Evolutionary conservation across 2,888 invertebrate species (phyloP).

Genomic region (Prenolepis imparis): DNA sequence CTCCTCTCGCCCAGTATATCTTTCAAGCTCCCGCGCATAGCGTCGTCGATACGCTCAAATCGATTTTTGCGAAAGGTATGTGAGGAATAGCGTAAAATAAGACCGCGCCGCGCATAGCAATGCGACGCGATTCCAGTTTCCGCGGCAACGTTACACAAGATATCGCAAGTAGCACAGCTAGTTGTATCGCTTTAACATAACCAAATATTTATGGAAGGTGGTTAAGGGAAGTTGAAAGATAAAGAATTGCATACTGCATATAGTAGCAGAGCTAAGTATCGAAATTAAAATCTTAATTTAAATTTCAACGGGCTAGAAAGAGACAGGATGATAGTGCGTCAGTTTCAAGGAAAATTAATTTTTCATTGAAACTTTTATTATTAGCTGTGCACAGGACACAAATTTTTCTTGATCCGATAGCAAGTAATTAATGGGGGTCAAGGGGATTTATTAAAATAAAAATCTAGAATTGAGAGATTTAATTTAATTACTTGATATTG

Average conservation of each 20-base stretch:
- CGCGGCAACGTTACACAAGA: slow-evolving; percentile 16
- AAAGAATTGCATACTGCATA: neutral
- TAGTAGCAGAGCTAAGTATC: neutral
- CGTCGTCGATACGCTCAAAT: slow-evolving; percentile 40
- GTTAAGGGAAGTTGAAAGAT: neutral
- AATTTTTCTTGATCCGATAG: too few species aligned
- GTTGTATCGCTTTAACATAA: slow-evolving; percentile 32
- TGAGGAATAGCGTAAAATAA: slow-evolving; percentile 54
- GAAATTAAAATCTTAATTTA: neutral
- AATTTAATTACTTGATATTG: too few species aligned
- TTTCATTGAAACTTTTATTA: too few species aligned
- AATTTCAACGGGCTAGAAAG: too few species aligned
- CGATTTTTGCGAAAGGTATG: slow-evolving; percentile 44
- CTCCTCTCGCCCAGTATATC: neutral
- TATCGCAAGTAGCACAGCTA: slow-evolving; percentile 31
- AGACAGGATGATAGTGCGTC: too few species aligned
- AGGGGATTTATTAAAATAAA: too few species aligned
- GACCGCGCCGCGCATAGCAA: slow-evolving; percentile 41
- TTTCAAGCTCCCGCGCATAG: slow-evolving; percentile 22
- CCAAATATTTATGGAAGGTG: neutral
- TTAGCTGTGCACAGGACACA: too few species aligned
- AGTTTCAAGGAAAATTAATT: too few species aligned
- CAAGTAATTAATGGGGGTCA: too few species aligned
- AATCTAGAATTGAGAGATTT: too few species aligned
- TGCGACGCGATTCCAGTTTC: slow-evolving; percentile 36